These are phyloP conservation scores for Limanda limanda DNA, from an alignment of 2,113 vertebrate genomes.

Conservation along the genomic window DNA sequence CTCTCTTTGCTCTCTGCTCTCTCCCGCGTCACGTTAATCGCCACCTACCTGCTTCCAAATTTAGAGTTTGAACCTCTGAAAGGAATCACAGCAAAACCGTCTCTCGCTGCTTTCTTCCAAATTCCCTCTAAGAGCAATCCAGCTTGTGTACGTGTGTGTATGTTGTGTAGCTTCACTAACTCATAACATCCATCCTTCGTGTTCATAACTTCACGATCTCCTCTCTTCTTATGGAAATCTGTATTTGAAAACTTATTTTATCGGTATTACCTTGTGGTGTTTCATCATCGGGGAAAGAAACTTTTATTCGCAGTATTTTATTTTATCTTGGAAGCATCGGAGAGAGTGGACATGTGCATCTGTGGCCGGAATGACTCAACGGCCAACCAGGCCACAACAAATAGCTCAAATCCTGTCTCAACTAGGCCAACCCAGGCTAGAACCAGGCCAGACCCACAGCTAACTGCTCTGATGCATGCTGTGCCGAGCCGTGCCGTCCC, in stretches of 20 bases:
- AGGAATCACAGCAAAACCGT: constrained; percentile 10
- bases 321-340: constrained; percentile 26
- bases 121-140: constrained; percentile 14
- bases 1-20: neutral
- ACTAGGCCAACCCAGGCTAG: constrained; percentile 58
- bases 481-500: constrained; percentile 26
- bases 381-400: constrained; percentile 50
- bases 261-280: constrained; percentile 50
- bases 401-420: constrained; percentile 55
- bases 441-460: constrained; percentile 56
- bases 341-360: constrained; percentile 12
- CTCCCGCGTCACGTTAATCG: constrained; percentile 19
- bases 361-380: constrained; percentile 36
- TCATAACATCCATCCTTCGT: constrained; percentile 22
- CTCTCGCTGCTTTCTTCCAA: constrained; percentile 31
- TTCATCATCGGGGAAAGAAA: constrained; percentile 17
- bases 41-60: constrained; percentile 37
- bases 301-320: constrained; percentile 41
- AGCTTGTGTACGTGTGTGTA: constrained; percentile 42
- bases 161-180: constrained; percentile 34
- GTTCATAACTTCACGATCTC: constrained; percentile 36
- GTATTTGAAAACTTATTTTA: constrained; percentile 36
- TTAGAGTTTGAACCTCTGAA: constrained; percentile 22
- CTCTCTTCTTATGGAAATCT: constrained; percentile 41
- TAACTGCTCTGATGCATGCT: constrained; percentile 46